Evolutionary conservation across 30 jellyfish, hydroid and myxozoan species (phyloP).

Genomic region (Aurelia aurita complex sp. Pacific): DNA sequence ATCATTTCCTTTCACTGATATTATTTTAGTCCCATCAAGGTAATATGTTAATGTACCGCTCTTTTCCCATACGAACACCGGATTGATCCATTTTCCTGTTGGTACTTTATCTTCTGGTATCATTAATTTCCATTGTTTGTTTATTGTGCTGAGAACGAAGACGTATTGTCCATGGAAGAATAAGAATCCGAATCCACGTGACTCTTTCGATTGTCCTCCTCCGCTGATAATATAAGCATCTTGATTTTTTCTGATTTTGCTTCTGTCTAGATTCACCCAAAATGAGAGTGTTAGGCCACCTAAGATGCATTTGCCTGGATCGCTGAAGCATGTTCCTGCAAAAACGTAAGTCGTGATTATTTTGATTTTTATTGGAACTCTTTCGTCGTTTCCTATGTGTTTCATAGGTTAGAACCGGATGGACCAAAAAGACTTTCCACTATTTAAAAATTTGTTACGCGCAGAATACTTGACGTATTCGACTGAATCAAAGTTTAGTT

Average conservation of each 20-base stretch:
- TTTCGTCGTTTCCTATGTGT: too few species aligned
- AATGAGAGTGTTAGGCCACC: conserved; percentile 95
- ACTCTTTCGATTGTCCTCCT: conserved; percentile 98
- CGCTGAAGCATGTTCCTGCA: conserved; percentile 98
- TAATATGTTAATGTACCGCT: conserved; percentile 67
- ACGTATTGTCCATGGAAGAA: conserved; percentile 96
- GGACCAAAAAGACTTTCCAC: too few species aligned
- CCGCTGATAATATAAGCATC: conserved; percentile 98
- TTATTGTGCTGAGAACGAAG: conserved; percentile 78
- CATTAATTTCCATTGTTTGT: conserved; percentile 92
- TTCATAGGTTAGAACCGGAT: too few species aligned
- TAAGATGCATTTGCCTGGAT: conserved; percentile 92
- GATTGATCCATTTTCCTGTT: conserved; percentile 71
- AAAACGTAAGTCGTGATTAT: not conserved
- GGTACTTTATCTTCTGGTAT: conserved; percentile 67
- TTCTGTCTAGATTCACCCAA: conserved; percentile 77
- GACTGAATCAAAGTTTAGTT: too few species aligned
- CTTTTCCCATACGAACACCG: conserved; percentile 91
- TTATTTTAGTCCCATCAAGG: conserved; percentile 73
- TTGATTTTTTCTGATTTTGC: conserved; percentile 60
- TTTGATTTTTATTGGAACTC: too few species aligned
- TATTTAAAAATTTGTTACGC: too few species aligned
- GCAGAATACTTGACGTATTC: too few species aligned
- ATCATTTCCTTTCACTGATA: conserved; percentile 27
- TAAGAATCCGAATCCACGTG: conserved; percentile 97